These are phyloP conservation scores for Pangasius larnaudii DNA, from an alignment of 2,797 vertebrate genomes.

Conservation along the genomic window DNA sequence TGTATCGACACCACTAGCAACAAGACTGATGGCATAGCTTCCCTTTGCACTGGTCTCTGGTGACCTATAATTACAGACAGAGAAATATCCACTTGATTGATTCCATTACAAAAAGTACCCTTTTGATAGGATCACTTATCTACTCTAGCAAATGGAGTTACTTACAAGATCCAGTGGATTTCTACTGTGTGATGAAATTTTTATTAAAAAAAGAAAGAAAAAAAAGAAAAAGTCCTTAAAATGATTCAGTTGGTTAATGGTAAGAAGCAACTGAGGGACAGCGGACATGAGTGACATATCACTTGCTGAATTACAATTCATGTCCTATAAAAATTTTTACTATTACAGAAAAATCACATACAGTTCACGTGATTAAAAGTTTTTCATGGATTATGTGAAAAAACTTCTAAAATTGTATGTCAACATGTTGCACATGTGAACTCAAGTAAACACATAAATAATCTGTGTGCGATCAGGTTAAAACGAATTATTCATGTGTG, in stretches of 20 bases:
- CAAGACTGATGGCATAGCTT: slow-evolving; percentile 59
- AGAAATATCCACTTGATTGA: slow-evolving; percentile 57
- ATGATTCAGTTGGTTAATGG: neutral
- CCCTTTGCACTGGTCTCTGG: slow-evolving; percentile 40
- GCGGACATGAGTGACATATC: neutral
- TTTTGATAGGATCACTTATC: slow-evolving; percentile 38
- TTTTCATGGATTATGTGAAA: neutral
- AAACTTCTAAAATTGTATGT: neutral
- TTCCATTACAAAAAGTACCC: slow-evolving; percentile 38
- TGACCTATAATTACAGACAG: slow-evolving; percentile 54
- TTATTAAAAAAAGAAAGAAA: neutral
- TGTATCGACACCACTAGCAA: slow-evolving; percentile 65
- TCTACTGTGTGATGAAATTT: neutral
- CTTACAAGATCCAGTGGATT: neutral
- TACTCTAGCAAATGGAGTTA: slow-evolving; percentile 2
- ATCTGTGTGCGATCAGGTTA: too few species aligned
- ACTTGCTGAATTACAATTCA: neutral
- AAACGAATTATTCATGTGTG: neutral
- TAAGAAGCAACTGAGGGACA: neutral
- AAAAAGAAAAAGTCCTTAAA: neutral
- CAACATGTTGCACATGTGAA: neutral
- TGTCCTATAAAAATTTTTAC: neutral
- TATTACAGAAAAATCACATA: neutral
- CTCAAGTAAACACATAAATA: neutral
- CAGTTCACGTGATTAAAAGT: neutral